These are phyloP conservation scores for Carollia perspicillata DNA, from an alignment of 2,113 vertebrate genomes.

Conservation along the genomic window DNA sequence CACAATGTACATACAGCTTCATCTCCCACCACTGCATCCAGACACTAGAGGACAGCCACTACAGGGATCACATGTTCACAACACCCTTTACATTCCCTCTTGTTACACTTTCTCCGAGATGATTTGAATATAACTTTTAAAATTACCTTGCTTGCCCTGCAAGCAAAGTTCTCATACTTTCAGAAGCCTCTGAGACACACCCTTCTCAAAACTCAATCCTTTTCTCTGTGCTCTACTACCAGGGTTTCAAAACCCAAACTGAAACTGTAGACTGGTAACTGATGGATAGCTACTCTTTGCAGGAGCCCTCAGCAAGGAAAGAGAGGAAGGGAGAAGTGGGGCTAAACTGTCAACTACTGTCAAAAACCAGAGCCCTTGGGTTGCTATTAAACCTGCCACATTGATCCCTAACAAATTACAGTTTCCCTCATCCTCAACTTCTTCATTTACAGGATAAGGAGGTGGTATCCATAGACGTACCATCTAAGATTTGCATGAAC, in stretches of 20 bases:
- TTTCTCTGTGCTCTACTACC: background rate
- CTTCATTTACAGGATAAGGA: background rate
- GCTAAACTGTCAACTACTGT: background rate
- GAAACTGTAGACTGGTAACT: background rate
- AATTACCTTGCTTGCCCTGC: background rate
- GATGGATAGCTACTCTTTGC: background rate
- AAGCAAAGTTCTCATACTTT: background rate
- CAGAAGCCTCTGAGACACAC: background rate
- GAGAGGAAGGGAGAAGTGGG: background rate
- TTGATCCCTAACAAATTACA: background rate
- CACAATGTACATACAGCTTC: background rate
- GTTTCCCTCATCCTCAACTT: background rate
- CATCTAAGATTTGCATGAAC: background rate
- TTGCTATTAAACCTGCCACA: background rate
- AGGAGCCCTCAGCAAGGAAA: background rate
- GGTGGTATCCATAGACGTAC: background rate
- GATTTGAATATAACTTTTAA: background rate
- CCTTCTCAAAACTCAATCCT: background rate
- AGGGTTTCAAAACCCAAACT: conserved; percentile 11
- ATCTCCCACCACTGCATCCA: background rate
- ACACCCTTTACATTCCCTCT: background rate
- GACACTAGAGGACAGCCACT: background rate
- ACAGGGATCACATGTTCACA: background rate
- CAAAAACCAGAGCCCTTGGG: background rate
- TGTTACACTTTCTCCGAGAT: background rate